Evolutionary conservation across 1,140 invertebrate species (phyloP).

Genomic region (Ylistrum balloti): DNA sequence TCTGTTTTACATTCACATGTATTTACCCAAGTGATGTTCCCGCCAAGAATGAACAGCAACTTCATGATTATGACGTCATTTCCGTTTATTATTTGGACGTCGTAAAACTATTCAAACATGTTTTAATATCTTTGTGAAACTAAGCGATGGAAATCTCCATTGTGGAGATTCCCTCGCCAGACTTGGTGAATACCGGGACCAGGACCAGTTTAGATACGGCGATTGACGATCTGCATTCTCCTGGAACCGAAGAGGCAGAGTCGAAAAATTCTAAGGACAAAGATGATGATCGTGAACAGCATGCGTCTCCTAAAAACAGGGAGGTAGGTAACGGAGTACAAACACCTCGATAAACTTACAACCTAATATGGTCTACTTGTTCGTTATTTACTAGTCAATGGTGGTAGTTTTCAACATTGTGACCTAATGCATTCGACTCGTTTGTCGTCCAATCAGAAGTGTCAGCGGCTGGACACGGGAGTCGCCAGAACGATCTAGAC

Average conservation of each 20-base stretch:
- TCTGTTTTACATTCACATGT: neutral
- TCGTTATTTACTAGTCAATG: no score
- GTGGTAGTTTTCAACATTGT: no score
- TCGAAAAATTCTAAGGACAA: neutral
- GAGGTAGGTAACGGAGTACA: neutral
- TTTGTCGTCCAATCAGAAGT: no score
- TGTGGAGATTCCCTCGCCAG: neutral
- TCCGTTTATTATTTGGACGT: slow-evolving; percentile 14
- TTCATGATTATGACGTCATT: slow-evolving; percentile 28
- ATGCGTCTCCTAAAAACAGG: neutral
- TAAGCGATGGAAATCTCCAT: slow-evolving; percentile 6
- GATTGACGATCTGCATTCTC: neutral
- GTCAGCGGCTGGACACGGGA: no score
- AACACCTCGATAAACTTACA: no score
- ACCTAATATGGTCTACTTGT: no score
- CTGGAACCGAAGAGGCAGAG: neutral
- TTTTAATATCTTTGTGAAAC: neutral
- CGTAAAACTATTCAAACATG: slow-evolving; percentile 27
- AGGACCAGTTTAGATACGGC: neutral
- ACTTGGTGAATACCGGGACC: neutral
- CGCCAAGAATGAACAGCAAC: neutral
- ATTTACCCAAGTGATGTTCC: no score
- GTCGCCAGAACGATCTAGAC: no score
- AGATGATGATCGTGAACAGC: neutral
- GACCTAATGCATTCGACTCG: no score